phyloP scores from a whole-genome alignment of 2,797 vertebrate genomes.

The Silurus lanzhouensis region DNA sequence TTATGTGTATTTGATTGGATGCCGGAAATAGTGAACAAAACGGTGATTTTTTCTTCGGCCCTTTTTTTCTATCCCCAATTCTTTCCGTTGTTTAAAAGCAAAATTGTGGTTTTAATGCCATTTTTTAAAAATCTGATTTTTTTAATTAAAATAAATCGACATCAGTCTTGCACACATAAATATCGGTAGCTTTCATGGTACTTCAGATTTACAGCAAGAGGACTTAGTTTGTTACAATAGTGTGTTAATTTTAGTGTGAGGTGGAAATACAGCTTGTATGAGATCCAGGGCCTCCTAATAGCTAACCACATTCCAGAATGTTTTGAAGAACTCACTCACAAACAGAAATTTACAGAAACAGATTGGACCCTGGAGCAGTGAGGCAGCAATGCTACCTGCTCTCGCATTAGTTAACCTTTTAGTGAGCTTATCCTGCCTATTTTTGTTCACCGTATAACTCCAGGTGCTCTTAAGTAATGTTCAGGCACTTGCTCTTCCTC shows the following conservation, averaged over 20 bases:
- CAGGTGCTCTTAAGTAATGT: neutral
- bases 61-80: neutral
- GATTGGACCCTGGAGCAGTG: neutral
- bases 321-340: neutral
- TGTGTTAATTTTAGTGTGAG: neutral
- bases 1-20: too few relatives aligned
- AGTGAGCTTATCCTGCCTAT: neutral
- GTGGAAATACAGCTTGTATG: neutral
- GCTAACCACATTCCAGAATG: neutral
- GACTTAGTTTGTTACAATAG: neutral
- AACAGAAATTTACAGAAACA: neutral
- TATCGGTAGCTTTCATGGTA: neutral
- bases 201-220: neutral
- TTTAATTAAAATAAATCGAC: too few relatives aligned
- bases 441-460: neutral
- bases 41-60: neutral
- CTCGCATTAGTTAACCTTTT: neutral
- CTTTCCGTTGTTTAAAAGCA: neutral
- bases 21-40: neutral
- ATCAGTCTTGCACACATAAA: too few relatives aligned
- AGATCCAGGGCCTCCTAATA: too few relatives aligned
- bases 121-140: too few relatives aligned
- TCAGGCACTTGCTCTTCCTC: slow-evolving; percentile 3
- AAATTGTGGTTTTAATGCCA: neutral
- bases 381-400: neutral